Percentiles rank a stretch among this genome's conserved stretches.
Conservation (phyloP, 2,113 vertebrate genomes). For the Erinaceus europaeus region DNA sequence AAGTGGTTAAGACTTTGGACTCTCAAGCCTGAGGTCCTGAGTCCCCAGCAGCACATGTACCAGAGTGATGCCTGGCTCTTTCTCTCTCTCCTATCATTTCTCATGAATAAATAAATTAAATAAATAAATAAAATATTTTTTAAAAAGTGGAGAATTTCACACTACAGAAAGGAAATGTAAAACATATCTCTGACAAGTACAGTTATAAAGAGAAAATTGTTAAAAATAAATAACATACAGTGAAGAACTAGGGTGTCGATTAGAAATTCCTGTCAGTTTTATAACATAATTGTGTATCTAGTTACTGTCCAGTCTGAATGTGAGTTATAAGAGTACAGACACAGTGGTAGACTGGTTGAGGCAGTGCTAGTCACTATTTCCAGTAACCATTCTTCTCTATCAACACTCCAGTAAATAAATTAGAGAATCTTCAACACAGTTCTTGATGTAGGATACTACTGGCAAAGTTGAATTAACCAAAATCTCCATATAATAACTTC, state of each 20-base stretch:
- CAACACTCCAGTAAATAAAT: neutral
- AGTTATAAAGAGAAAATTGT: neutral
- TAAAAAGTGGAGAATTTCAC: too few relatives aligned
- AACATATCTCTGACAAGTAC: neutral
- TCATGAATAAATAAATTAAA: too few relatives aligned
- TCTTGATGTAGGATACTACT: neutral
- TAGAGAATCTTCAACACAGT: neutral
- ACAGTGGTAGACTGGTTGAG: neutral
- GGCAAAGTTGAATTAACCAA: neutral
- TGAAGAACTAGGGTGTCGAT: neutral
- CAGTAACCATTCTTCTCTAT: neutral
- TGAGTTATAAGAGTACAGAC: neutral
- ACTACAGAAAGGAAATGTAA: neutral
- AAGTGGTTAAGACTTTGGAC: too few relatives aligned
- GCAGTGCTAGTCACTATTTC: neutral
- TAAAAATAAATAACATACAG: neutral
- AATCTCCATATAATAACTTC: neutral
- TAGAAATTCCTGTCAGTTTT: neutral
- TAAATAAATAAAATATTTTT: too few relatives aligned
- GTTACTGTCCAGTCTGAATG: too few relatives aligned
- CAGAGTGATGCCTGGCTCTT: too few relatives aligned
- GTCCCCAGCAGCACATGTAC: too few relatives aligned
- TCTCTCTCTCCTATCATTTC: too few relatives aligned
- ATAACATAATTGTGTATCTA: rapidly evolving
- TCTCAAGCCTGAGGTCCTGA: too few relatives aligned